These are phyloP conservation scores for Pseudois nayaur DNA, from an alignment of 2,113 vertebrate species.

Conservation along the genomic window DNA sequence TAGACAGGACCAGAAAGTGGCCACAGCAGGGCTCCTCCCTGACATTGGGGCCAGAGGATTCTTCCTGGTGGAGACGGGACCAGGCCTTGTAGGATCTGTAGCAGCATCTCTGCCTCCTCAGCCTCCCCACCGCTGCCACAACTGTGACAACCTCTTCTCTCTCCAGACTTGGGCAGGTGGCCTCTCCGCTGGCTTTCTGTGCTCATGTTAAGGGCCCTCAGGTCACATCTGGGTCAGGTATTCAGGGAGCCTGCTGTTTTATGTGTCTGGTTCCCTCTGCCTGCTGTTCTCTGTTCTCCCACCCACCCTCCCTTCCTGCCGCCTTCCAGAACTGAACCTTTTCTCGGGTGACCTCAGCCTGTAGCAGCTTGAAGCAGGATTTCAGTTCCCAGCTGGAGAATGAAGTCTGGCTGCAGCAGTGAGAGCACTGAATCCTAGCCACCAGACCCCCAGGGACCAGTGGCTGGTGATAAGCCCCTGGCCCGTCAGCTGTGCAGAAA, in stretches of 20 bases:
- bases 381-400: background rate
- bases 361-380: background rate
- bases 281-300: background rate
- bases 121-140: fast-evolving
- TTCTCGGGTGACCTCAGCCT: background rate
- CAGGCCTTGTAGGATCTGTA: background rate
- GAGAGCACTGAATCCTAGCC: background rate
- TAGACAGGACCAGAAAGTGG: background rate
- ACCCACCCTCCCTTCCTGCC: too few relatives aligned
- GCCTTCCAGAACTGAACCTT: background rate
- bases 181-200: background rate
- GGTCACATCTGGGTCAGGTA: background rate
- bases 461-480: background rate
- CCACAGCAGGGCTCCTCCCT: background rate
- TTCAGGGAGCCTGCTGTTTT: background rate
- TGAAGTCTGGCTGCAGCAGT: background rate
- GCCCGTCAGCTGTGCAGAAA: background rate
- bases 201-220: background rate
- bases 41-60: background rate
- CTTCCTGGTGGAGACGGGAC: background rate
- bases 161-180: background rate
- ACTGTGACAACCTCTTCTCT: background rate
- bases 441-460: background rate
- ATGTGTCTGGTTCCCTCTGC: background rate
- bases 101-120: background rate